Percentiles rank a stretch among this genome's conserved stretches.
phyloP scores from a whole-genome alignment of 2,888 invertebrate genomes.

The Drosophila mimetica region DNA sequence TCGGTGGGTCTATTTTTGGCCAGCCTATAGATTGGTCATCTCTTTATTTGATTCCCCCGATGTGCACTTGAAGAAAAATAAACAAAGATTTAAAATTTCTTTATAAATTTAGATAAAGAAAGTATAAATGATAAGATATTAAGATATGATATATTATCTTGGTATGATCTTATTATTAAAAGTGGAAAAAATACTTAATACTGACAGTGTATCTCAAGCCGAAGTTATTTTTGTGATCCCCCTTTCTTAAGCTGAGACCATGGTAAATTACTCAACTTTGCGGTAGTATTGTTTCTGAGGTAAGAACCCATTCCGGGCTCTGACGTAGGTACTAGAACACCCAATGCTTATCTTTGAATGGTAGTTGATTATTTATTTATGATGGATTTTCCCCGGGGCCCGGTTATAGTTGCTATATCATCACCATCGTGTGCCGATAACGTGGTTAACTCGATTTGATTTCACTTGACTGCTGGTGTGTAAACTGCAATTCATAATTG shows the following conservation, averaged over 20 bases:
- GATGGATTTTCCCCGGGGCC: constrained; percentile 53
- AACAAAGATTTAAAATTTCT: background rate
- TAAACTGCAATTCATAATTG: constrained; percentile 32
- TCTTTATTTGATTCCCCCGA: constrained; percentile 12
- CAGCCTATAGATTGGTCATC: constrained; percentile 42
- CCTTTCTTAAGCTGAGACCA: background rate
- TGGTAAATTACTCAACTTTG: constrained; percentile 1
- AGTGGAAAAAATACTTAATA: too few relatives aligned
- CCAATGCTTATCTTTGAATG: constrained; percentile 12
- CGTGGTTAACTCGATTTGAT: constrained; percentile 31
- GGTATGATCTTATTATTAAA: background rate
- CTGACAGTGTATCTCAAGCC: background rate
- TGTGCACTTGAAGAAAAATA: constrained; percentile 2
- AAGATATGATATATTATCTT: background rate
- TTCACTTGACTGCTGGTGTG: constrained; percentile 34
- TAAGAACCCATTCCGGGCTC: constrained; percentile 17
- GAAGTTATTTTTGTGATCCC: background rate
- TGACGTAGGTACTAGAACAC: constrained; percentile 34
- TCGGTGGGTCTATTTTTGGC: constrained; percentile 60
- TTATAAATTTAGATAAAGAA: background rate
- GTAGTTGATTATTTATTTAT: constrained; percentile 42
- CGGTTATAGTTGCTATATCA: constrained; percentile 58
- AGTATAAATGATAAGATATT: background rate
- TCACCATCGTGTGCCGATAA: constrained; percentile 30
- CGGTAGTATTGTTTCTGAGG: constrained; percentile 8